Evolutionary conservation across 2,113 vertebrate genomes (phyloP).

Genomic region (Proteles cristata): DNA sequence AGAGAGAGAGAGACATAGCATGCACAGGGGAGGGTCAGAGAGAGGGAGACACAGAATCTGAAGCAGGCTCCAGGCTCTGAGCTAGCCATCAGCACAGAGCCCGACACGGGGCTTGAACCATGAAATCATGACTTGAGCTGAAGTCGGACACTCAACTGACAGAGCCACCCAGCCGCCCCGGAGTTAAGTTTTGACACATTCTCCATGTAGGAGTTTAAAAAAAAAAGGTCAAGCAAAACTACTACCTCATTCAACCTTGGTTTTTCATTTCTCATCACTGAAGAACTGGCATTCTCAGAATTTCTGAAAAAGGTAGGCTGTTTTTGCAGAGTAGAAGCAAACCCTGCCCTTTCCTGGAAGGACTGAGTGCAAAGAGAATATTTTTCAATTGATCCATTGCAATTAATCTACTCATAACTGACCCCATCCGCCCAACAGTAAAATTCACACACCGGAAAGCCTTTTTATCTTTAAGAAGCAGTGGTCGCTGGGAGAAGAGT

Average conservation of each 20-base stretch:
- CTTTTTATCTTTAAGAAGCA: not conserved
- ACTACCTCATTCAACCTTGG: slow-evolving; percentile 59
- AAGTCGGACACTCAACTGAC: too few species aligned
- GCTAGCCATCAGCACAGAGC: too few species aligned
- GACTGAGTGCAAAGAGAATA: not conserved
- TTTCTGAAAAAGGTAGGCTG: slow-evolving; percentile 48
- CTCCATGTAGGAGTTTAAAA: not conserved
- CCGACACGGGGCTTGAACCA: too few species aligned
- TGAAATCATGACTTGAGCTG: too few species aligned
- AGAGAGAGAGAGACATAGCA: too few species aligned
- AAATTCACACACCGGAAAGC: not conserved
- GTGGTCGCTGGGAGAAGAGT: not conserved
- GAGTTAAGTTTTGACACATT: not conserved
- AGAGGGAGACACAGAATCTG: too few species aligned
- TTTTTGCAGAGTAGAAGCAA: slow-evolving; percentile 47
- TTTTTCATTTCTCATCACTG: slow-evolving; percentile 35
- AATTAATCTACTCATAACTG: not conserved
- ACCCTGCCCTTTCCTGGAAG: slow-evolving; percentile 55
- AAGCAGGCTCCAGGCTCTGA: too few species aligned
- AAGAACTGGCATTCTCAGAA: slow-evolving; percentile 24
- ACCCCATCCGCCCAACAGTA: not conserved
- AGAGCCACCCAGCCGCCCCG: too few species aligned
- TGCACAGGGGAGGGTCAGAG: too few species aligned
- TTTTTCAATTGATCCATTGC: not conserved
- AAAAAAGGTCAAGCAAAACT: not conserved